Evolutionary conservation across 2,888 invertebrate species (phyloP).

Genomic region (Phania funesta): DNA sequence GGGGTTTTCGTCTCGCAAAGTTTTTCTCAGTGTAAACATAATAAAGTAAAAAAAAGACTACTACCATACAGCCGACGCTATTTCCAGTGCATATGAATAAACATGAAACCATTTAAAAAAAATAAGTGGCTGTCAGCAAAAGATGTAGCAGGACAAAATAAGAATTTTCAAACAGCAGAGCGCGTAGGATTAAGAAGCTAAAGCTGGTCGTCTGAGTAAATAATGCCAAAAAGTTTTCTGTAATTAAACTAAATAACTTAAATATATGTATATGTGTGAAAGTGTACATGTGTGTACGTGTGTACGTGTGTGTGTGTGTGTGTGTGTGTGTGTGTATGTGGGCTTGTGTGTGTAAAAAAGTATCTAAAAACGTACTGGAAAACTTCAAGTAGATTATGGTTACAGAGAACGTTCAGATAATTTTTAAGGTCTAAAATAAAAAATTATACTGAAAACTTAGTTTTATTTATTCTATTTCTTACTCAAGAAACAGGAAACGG

Average conservation of each 20-base stretch:
- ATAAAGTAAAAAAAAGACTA: no score
- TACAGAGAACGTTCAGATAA: conserved; percentile 43
- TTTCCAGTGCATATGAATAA: background rate
- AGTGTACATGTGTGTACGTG: background rate
- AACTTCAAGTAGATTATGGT: conserved; percentile 45
- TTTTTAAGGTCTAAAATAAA: conserved; percentile 36
- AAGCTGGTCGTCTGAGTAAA: conserved; percentile 59
- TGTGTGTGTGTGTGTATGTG: background rate
- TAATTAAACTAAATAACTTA: conserved; percentile 25
- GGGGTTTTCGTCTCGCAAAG: no score
- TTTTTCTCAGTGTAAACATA: no score
- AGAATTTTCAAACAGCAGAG: background rate
- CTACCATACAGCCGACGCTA: background rate
- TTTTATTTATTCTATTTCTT: background rate
- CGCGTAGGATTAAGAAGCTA: conserved; percentile 2
- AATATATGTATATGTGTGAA: no score
- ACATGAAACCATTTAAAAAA: background rate
- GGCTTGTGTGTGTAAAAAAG: background rate
- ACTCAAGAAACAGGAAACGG: conserved; percentile 53
- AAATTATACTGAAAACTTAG: conserved; percentile 22
- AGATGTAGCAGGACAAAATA: background rate
- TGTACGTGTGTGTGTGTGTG: background rate
- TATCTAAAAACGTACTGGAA: background rate
- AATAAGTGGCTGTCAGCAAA: conserved; percentile 19
- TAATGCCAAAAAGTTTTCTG: conserved; percentile 54